Evolutionary conservation across 2,888 invertebrate species (phyloP).

Genomic region (Morpho deidamia): DNA sequence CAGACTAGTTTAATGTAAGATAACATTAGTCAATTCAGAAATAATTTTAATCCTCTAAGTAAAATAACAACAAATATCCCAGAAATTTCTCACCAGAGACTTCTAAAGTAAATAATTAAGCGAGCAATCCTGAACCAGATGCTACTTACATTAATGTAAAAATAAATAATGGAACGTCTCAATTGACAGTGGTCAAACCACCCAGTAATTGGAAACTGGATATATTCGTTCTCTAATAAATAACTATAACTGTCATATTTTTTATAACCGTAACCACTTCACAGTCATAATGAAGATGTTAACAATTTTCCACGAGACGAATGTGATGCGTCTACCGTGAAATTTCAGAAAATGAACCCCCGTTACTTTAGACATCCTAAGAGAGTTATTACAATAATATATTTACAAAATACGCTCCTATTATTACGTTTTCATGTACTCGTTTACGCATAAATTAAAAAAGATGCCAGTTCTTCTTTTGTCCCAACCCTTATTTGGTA

Average conservation of each 20-base stretch:
- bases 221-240: constrained; percentile 10
- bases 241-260: constrained; percentile 13
- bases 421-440: constrained; percentile 78
- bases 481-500: constrained; percentile 77
- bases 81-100: no score
- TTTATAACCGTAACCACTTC: constrained; percentile 32
- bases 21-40: no score
- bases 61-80: no score
- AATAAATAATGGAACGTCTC: neutral
- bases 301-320: constrained; percentile 56
- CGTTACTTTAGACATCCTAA: constrained; percentile 55
- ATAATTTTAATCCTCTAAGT: no score
- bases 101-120: neutral
- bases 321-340: constrained; percentile 71
- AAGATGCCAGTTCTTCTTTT: constrained; percentile 74
- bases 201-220: constrained; percentile 11
- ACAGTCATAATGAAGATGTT: constrained; percentile 61
- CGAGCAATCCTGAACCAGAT: constrained; percentile 1
- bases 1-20: no score
- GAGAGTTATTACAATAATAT: constrained; percentile 74
- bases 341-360: constrained; percentile 68
- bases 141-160: constrained; percentile 1
- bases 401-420: constrained; percentile 76
- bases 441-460: constrained; percentile 75
- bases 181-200: constrained; percentile 13